These are phyloP conservation scores for Lepidocyrtinus sp. DNA, from an alignment of 2,888 invertebrate species.

Conservation along the genomic window DNA sequence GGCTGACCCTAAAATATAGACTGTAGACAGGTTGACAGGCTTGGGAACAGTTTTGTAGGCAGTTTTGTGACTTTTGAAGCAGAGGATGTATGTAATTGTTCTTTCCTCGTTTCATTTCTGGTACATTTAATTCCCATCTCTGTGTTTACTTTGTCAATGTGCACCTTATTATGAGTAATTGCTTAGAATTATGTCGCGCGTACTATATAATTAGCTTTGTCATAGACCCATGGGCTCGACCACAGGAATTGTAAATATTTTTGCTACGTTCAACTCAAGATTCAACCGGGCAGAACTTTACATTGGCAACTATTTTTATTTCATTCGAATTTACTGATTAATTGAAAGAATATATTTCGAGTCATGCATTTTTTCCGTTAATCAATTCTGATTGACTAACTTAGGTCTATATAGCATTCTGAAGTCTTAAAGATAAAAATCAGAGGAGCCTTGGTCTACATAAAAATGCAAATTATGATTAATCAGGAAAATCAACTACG, in stretches of 20 bases:
- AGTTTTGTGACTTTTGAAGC: constrained; percentile 15
- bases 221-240: neutral
- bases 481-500: neutral
- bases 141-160: neutral
- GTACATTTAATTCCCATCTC: neutral
- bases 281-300: no score
- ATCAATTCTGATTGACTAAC: no score
- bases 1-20: constrained; percentile 30
- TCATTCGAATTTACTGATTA: no score
- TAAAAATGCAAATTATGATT: neutral
- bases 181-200: neutral
- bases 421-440: no score
- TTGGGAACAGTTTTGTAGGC: constrained; percentile 36
- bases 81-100: constrained; percentile 16
- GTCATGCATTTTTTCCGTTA: no score
- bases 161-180: neutral
- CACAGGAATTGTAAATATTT: neutral
- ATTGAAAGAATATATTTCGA: no score
- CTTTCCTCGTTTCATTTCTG: constrained; percentile 36
- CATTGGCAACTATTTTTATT: no score
- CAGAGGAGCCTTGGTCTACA: no score
- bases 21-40: constrained; percentile 27
- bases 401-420: no score
- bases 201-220: neutral
- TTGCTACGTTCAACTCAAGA: no score